These are phyloP conservation scores for Heliconius hewitsoni DNA, from an alignment of 1,140 invertebrate species.

Conservation along the genomic window DNA sequence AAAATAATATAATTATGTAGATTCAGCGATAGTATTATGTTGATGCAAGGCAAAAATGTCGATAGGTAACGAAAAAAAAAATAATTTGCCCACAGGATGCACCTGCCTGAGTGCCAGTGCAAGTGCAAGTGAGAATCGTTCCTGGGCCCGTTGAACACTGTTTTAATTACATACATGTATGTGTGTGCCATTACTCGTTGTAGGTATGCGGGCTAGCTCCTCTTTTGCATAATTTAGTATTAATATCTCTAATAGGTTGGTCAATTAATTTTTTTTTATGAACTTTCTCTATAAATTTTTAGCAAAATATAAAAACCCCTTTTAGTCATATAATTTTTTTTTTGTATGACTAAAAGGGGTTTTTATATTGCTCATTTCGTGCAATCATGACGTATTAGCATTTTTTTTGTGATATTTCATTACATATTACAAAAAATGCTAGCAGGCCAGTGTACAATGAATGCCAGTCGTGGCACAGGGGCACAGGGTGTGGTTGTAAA, in stretches of 20 bases:
- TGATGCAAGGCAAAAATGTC: slow-evolving; percentile 28
- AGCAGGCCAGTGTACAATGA: no score
- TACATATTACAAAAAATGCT: no score
- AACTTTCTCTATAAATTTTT: not conserved
- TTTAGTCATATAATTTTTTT: no score
- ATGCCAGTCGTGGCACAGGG: no score
- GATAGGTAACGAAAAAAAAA: slow-evolving; percentile 9
- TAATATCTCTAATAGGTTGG: not conserved
- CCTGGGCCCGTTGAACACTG: not conserved
- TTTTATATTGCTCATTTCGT: no score
- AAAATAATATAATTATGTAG: slow-evolving; percentile 23
- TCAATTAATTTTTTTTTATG: not conserved
- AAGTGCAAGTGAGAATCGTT: slow-evolving; percentile 16
- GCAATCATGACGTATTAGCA: no score
- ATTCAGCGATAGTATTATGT: slow-evolving; percentile 18
- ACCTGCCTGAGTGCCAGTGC: slow-evolving; percentile 22
- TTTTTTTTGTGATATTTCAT: no score
- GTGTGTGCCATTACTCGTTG: not conserved
- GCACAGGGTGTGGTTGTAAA: no score
- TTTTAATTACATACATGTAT: slow-evolving; percentile 16
- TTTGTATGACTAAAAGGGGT: no score
- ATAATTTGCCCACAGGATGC: slow-evolving; percentile 22
- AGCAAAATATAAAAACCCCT: not conserved
- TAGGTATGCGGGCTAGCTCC: slow-evolving; percentile 4
- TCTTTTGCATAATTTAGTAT: slow-evolving; percentile 20